Base-by-base conservation (phyloP, 2,888 invertebrate genomes). In the Protodeltote pygarga region DNA sequence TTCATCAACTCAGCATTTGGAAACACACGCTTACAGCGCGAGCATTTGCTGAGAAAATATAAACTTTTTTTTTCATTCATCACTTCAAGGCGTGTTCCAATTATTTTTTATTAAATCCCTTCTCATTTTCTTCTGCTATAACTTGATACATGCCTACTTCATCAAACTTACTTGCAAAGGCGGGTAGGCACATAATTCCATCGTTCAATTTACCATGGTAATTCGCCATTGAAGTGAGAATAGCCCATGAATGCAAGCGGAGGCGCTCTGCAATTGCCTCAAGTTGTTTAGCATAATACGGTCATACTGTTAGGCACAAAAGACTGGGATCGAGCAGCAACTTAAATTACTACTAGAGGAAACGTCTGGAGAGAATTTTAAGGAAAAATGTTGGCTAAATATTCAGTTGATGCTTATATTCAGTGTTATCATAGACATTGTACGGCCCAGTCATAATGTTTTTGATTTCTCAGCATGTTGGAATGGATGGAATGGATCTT, bases 211-310 rank as follows among this genome's bases (percentile, higher is more conserved):
- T 79, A 60, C 70, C 73, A 62, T 65, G 75, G 66, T 81, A 83
- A 83, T 87, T 85, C 76, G 77, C 75, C 73, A 71, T 79, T 80
- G 76, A 79, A 83, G 79, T 79, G 82, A 79, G 80, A 83, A 81
- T 77, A 68, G 72, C 70, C 71, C 61, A 59, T 77, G 81, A 81
- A 80, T 83, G 83, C 80, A 65, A 38, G 49, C 53, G 57, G 46
- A 53, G 62, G 65, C 68, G 66, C 75, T 73, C 57, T 82, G 86
- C 85, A 85, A 88, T 87, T 85, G 86, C 83, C 74, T 60, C 70
- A 64, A 78, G 75, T 81, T 82, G 81, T 82, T 88, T 89, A 85
- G 87, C 87, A 89, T 89, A 89, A 89, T 87, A 86, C 80, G 80
- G 83, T 81, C 82, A 87, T 88, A 80, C 75, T 80, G 83, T 85